Evolutionary conservation across 2,797 vertebrate species (phyloP), one percentile per base, ranked within the genome.

Genomic region (Siniperca undulata): DNA sequence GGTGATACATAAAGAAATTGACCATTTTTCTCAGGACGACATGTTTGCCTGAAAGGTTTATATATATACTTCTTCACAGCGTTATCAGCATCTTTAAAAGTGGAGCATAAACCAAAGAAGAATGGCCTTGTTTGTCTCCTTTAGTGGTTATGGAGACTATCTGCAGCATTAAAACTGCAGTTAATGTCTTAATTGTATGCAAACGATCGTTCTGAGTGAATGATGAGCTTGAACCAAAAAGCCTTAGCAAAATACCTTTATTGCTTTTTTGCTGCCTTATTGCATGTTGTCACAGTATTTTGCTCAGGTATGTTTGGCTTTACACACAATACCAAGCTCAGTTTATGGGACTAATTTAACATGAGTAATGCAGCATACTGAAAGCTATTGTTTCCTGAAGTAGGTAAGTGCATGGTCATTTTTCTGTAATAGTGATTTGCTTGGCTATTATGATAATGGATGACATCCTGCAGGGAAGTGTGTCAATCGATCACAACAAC

Each of bases 361-460:
- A 61, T 56, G 64, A 86, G 40, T 85, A 86, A 90, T 84, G 59
- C 64, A 67, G 20, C 50, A 38, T 72, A 82, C 75, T 86, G 74
- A 87, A 70, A 87, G 78, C 70, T 85, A 82, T 90, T 90, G 85
- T 92, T 88, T 92, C 72, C 70, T 87, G 62, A 83, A 92, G 83
- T 89, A 77, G 70, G 86, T 88, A 82, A 87, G 87, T 71, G 80
- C 91, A 79, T 34, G 56, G 73, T 78, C 58, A 88, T 92, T 93
- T 88, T 82, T 89, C 83, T 84, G 65, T 87, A 83, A 87, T 73
- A 84, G 85, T 86, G 83, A 92, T 92, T 90, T 80, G 74, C 62
- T 82, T 70, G 66, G 78, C 88, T 82, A 84, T 93, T 89, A 91
- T 92, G 78, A 86, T 89, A 94, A 93, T 90, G 88, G 81, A 80